Evolutionary conservation across 1,140 invertebrate species (phyloP).

Genomic region (Drosophila ogumai): DNA sequence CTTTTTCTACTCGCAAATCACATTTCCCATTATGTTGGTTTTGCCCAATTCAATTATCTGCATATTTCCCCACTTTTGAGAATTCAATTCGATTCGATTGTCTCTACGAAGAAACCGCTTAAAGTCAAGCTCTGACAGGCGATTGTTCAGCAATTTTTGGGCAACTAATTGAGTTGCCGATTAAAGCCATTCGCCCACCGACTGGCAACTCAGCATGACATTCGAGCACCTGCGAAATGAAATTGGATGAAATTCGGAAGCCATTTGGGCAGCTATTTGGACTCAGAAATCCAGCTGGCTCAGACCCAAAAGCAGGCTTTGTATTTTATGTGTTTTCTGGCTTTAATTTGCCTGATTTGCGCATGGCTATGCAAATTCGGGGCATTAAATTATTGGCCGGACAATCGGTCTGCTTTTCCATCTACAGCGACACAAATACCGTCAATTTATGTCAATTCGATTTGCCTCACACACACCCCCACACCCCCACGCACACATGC

Average conservation of each 20-base stretch:
- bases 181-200: conserved; percentile 1
- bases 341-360: conserved; percentile 32
- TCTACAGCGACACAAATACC: conserved; percentile 48
- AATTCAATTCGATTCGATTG: conserved; percentile 22
- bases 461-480: conserved; percentile 45
- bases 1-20: conserved; percentile 29
- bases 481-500: conserved; percentile 9
- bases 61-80: conserved; percentile 1
- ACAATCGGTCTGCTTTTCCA: conserved; percentile 43
- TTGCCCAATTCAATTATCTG: conserved; percentile 42
- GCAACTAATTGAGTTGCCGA: conserved; percentile 30
- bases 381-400: conserved; percentile 38
- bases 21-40: conserved; percentile 39
- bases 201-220: conserved; percentile 22
- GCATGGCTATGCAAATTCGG: conserved; percentile 33
- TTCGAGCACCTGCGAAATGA: conserved; percentile 10
- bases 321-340: conserved; percentile 22
- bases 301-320: conserved; percentile 10
- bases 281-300: conserved; percentile 3
- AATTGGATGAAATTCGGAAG: not conserved
- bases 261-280: conserved; percentile 6
- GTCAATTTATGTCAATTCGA: conserved; percentile 78
- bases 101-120: conserved; percentile 5
- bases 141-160: conserved; percentile 17
- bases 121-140: conserved; percentile 13